phyloP scores from a whole-genome alignment of 1,140 invertebrate genomes.

The Drosophila pallidifrons region DNA sequence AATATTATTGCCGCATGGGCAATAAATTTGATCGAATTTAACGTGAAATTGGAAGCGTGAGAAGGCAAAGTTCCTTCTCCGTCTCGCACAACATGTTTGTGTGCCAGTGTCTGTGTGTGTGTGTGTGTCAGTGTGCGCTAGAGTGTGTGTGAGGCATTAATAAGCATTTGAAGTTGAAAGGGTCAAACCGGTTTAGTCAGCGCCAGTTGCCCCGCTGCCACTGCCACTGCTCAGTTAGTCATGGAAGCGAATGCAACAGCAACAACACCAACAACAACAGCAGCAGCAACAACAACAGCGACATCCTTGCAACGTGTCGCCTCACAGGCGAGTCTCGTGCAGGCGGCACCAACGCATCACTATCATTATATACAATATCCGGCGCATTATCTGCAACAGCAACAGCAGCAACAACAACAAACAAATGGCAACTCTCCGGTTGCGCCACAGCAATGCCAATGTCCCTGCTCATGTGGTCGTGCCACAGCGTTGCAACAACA shows the following conservation, averaged over 20 bases:
- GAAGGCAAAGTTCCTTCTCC: constrained; percentile 49
- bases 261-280: constrained; percentile 18
- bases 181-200: constrained; percentile 77
- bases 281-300: constrained; percentile 28
- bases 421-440: constrained; percentile 20
- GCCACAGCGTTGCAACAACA: constrained; percentile 47
- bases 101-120: constrained; percentile 14
- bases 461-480: constrained; percentile 74
- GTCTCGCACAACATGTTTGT: constrained; percentile 18
- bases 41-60: constrained; percentile 67
- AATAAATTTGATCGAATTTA: constrained; percentile 71
- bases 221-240: constrained; percentile 39
- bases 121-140: constrained; percentile 15
- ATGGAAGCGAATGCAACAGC: constrained; percentile 36
- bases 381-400: constrained; percentile 62
- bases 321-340: constrained; percentile 67
- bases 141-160: constrained; percentile 55
- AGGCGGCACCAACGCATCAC: constrained; percentile 61
- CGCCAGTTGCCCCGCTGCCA: constrained; percentile 46
- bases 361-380: constrained; percentile 84
- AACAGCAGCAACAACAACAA: constrained; percentile 47
- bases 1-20: constrained; percentile 58
- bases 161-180: constrained; percentile 74
- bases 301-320: constrained; percentile 79
- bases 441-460: constrained; percentile 67